Evolutionary conservation across 2,888 invertebrate genomes (phyloP).

Genomic region (Tolmerus cingulatus): DNA sequence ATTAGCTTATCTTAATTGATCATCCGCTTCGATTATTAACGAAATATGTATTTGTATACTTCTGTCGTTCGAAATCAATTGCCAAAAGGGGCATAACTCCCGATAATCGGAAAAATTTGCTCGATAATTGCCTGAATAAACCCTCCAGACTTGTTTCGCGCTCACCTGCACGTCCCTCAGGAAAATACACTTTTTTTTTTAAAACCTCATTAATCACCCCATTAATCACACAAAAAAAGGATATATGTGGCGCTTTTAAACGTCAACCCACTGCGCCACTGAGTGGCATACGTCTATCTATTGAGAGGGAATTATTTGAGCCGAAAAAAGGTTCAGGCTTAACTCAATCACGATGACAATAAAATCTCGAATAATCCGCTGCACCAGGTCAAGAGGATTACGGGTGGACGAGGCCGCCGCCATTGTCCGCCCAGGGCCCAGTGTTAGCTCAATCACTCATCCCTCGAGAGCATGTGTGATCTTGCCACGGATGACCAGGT

Average conservation of each 20-base stretch:
- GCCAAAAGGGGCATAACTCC: too few species aligned
- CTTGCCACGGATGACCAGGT: conserved; percentile 46
- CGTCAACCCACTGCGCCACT: not conserved
- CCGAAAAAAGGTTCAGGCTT: not conserved
- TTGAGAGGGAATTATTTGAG: not conserved
- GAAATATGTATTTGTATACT: not conserved
- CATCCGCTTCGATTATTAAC: not conserved
- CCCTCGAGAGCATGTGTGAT: conserved; percentile 37
- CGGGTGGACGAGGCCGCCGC: conserved; percentile 13
- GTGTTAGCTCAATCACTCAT: conserved; percentile 44
- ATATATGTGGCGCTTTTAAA: conserved; percentile 27
- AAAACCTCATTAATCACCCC: conserved; percentile 1
- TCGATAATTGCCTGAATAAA: not conserved
- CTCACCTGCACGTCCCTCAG: not conserved
- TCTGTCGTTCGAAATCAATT: not conserved
- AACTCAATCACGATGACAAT: conserved; percentile 39
- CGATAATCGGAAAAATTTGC: not conserved
- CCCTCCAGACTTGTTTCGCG: not conserved
- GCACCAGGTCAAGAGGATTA: conserved; percentile 37
- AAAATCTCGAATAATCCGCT: conserved; percentile 28
- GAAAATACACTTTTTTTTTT: not conserved
- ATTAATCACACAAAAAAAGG: not conserved
- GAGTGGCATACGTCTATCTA: conserved; percentile 19
- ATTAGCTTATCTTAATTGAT: conserved; percentile 9
- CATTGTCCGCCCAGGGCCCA: not conserved